Conservation (phyloP, 2,113 vertebrate species). For the Cercocebus atys region DNA sequence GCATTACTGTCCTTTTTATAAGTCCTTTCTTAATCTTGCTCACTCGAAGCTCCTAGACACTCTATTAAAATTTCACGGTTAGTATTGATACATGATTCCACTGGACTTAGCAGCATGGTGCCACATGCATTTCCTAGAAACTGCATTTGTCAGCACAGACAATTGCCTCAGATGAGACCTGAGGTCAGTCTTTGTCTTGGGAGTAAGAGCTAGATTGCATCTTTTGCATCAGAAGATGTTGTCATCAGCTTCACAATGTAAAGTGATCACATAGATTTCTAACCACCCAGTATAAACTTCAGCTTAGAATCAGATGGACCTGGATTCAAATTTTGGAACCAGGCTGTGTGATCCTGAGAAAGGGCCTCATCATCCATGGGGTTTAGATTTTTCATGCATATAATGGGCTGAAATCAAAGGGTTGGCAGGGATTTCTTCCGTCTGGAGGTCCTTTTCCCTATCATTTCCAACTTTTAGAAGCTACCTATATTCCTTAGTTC, state of each 20-base stretch:
- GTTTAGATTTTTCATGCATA: neutral
- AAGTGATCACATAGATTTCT: neutral
- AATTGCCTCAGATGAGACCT: neutral
- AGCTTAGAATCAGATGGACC: neutral
- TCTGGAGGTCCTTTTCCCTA: neutral
- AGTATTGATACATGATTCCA: neutral
- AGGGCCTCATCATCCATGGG: neutral
- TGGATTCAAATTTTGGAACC: neutral
- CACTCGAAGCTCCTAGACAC: neutral
- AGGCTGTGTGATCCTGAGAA: neutral
- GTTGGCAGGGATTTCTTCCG: neutral
- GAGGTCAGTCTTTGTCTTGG: neutral
- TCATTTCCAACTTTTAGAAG: neutral
- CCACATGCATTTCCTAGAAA: neutral
- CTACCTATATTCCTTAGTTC: neutral
- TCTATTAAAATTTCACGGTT: neutral
- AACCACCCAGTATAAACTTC: neutral
- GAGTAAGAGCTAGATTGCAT: neutral
- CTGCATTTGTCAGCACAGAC: neutral
- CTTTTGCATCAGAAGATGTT: neutral
- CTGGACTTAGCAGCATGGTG: neutral
- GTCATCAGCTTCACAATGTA: neutral
- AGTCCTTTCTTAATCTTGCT: neutral
- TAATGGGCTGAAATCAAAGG: neutral
- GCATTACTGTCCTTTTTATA: neutral